phyloP scores from a whole-genome alignment of 2,888 invertebrate species.

The Gryllus longicercus region DNA sequence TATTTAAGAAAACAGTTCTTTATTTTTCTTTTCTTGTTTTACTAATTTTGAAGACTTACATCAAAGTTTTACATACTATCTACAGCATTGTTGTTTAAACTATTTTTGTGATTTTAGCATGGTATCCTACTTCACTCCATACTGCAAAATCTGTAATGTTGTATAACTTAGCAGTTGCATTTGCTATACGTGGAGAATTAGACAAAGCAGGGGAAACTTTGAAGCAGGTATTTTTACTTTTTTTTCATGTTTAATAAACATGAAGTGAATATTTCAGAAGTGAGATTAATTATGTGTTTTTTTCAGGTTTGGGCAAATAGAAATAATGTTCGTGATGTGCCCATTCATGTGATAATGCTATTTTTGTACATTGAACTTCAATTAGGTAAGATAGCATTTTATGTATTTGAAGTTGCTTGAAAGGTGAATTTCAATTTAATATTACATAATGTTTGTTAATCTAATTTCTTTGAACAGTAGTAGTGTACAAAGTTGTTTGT shows the following conservation, averaged over 20 bases:
- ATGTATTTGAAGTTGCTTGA: no score
- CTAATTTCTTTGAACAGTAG: no score
- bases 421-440: no score
- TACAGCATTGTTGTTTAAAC: no score
- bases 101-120: slow-evolving; percentile 47
- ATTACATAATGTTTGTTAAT: no score
- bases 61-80: neutral
- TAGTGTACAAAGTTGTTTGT: no score
- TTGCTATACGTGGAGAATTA: slow-evolving; percentile 69
- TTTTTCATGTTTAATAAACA: no score
- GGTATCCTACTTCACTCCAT: slow-evolving; percentile 61
- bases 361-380: slow-evolving; percentile 63
- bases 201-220: slow-evolving; percentile 60
- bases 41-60: neutral
- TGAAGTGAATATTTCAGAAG: neutral
- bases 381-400: slow-evolving; percentile 50
- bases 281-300: slow-evolving; percentile 28
- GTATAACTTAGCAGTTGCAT: slow-evolving; percentile 74
- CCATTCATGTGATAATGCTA: slow-evolving; percentile 61
- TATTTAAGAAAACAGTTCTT: neutral
- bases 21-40: neutral
- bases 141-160: slow-evolving; percentile 69
- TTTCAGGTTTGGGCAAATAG: slow-evolving; percentile 55
- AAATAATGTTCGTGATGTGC: slow-evolving; percentile 52
- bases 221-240: slow-evolving; percentile 42